Base-by-base conservation (phyloP, 2,888 invertebrate genomes). In the Physocephala rufipes region DNA sequence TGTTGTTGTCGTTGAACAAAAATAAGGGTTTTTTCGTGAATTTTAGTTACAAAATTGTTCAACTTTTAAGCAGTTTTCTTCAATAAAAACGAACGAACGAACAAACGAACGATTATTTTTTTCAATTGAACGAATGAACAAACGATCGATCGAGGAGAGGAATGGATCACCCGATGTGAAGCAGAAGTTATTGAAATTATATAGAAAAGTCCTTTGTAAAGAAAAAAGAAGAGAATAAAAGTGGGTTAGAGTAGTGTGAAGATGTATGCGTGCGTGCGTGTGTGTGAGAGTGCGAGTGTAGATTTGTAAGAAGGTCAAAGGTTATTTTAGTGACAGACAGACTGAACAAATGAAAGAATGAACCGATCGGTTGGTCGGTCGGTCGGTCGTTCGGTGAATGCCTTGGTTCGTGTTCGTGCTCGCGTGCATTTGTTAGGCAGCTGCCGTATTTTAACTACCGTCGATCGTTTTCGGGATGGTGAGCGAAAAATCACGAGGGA, bases 251-350 rank as follows among this genome's bases (percentile, higher is more conserved):
- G 5, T 36, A 9, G 4, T 36, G 36, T 36, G 36, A 4, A 9
- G 5, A 36, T 63, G 9, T 36, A 5, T 63, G 63, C 45, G n/a
- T 36, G 63, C n/a, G n/a, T n/a, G n/a, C n/a, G n/a, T n/a, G n/a
- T n/a, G n/a, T n/a, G n/a, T n/a, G n/a, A n/a, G n/a, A 43, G 21
- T n/a, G n/a, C n/a, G n/a, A n/a, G n/a, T n/a, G n/a, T n/a, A n/a
- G n/a, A n/a, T n/a, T n/a, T 67, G 47, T 59, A 30, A 49, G 45
- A 62, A 49, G 70, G 70, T 55, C 70, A 70, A 64, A 70, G 70
- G 70, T 70, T 70, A 70, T 64, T 64, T 28, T 47, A 59, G 70
- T 58, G 70, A 70, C 64, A 58, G 58, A 70, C 64, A 26, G 55
- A 36, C 26, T 28, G 67, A 24, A 13, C 36, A 24, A 55, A 36